Conservation (phyloP, 2,888 invertebrate genomes). For the Homarus gammarus region DNA sequence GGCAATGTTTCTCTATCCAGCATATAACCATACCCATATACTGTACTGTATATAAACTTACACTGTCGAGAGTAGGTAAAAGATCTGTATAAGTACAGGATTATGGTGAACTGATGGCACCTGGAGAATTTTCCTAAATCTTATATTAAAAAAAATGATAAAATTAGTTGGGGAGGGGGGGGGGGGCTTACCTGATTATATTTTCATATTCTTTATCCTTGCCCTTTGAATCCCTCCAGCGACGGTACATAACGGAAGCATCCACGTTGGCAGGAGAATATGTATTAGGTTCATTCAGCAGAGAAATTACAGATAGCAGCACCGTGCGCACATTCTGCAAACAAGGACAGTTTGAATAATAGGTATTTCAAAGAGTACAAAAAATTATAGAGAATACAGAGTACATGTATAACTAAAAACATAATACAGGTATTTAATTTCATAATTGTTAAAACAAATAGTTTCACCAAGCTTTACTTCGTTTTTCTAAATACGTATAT, state of each 20-base stretch:
- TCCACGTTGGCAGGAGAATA: constrained; percentile 99
- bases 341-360: constrained; percentile 6
- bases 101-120: not conserved
- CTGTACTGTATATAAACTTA: not conserved
- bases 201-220: constrained; percentile 99
- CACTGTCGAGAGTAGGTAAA: not conserved
- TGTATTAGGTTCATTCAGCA: constrained; percentile 99
- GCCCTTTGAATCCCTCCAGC: constrained; percentile 98
- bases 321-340: constrained; percentile 85
- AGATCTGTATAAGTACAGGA: not conserved
- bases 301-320: constrained; percentile 97
- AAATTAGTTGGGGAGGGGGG: too few relatives aligned
- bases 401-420: too few relatives aligned
- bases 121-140: not conserved
- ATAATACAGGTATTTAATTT: too few relatives aligned
- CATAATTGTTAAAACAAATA: too few relatives aligned
- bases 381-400: too few relatives aligned
- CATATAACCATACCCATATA: too few relatives aligned
- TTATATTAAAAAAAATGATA: not conserved
- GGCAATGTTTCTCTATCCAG: too few relatives aligned
- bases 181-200: constrained; percentile 96
- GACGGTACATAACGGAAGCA: constrained; percentile 99
- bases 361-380: not conserved
- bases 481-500: too few relatives aligned
- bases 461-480: too few relatives aligned